Evolutionary conservation across 2,797 vertebrate species (phyloP), one percentile per base, ranked within the genome.

Genomic region (Macrochelys suwanniensis): DNA sequence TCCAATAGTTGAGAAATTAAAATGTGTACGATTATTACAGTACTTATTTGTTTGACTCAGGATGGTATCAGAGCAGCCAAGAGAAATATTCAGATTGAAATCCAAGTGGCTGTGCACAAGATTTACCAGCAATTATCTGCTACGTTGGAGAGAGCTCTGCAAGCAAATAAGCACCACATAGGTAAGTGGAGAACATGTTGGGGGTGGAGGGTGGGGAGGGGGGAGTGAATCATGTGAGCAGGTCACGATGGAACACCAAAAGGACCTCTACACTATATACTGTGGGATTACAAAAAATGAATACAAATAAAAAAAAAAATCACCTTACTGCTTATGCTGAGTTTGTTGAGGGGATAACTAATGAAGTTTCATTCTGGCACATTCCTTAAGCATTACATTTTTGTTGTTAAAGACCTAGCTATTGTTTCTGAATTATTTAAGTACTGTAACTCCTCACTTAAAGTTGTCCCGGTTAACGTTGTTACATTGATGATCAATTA

Each of bases 71-170:
- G 99, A 98, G 99, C 99, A 94, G 99, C 99, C 6, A 99, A 99
- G 96, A 99, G 98, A 95, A 99, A 97, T 96, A 99, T 99, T 96
- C 99, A 99, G 95, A 98, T 98, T 97, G 99, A 99, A 97, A 99
- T 99, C 95, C 99, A 99, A 95, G 98, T 99, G 3, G 99, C 99
- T 12, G 99, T 99, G 82, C 99, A 99, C 97, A 99, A 99, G 96
- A 99, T 99, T 97, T 99, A 99, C 94, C 99, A 99, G 96, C 99
- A 99, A 2, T 98, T 99, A 57, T 99, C 99, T 42, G 99, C 99
- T 85, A 99, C 99, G 0, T 97, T 99, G 96, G 99, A 99, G 97
- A 98, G 99, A 98, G 99, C 99, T 9, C 98, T 99, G 82, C 99
- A 99, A 97, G 99, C 99, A 61, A 99, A 99, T 97, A 99, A 99